Base-by-base conservation (phyloP, 1,140 invertebrate genomes). In the Aphelenchoides besseyi region DNA sequence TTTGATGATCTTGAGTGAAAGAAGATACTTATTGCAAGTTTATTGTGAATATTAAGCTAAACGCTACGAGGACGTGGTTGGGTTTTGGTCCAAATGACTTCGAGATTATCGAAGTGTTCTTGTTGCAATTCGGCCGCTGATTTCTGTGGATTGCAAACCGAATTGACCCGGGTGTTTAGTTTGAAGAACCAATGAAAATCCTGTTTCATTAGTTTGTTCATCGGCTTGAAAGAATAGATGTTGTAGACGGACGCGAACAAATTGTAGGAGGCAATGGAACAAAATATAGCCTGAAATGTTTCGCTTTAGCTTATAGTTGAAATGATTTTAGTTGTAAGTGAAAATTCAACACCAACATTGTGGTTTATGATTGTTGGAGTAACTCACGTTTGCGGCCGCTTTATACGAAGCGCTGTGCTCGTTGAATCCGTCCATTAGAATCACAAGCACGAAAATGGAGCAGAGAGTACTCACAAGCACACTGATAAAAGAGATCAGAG, bases 381-480 rank as follows among this genome's bases (percentile, higher is more conserved):
- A 8, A 59, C 55, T 28, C 16, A 59, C 55, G 18, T 59, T 59
- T 28, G 55, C 26, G 5, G 55, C 55, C 55, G 55, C 55, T 59
- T 59, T 59, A 33, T 59, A 59, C 5, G 55, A 28, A 33, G 55
- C 5, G 12, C 12, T 29, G 55, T 59, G 55, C 55, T 59, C 55
- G 55, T 59, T 33, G 18, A 8, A 59, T 5, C 55, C 55, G 55
- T 59, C 18, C 55, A 5, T 8, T 23, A 59, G 18, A 5, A 59
- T 23, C 5, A 59, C 26, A 28, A 59, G 5, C 12, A 18, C 5
- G 18, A 59, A 59, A 12, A 23, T 23, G 5, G 18, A 28, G 23
- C 55, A 59, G 18, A 12, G 5, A 33, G 5, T 23, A 23, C 5
- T 59, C 5, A 59, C 5, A 5, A 59, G 55, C 5, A 18, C 32